A percentile compares a stretch with the other conserved stretches of the same genome.
These are phyloP conservation scores for Carapus acus DNA, from an alignment of 2,797 vertebrate genomes.

Conservation along the genomic window DNA sequence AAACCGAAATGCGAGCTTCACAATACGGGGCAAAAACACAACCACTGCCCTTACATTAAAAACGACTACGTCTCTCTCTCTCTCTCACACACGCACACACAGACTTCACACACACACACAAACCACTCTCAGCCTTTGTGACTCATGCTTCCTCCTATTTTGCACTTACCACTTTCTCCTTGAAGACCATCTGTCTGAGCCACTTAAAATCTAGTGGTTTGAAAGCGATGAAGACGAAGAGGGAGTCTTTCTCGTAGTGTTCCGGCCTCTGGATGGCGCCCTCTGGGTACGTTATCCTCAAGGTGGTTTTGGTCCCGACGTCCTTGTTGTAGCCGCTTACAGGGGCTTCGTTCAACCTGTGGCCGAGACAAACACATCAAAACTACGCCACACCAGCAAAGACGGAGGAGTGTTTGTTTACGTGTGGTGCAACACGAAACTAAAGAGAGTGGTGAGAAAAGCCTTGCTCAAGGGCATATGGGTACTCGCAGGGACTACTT, in stretches of 20 bases:
- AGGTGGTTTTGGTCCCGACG: constrained; percentile 92
- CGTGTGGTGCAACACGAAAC: too few relatives aligned
- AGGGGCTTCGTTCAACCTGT: constrained; percentile 91
- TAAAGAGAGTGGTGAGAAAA: too few relatives aligned
- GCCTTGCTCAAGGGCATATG: too few relatives aligned
- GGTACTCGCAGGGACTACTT: too few relatives aligned
- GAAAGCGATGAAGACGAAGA: constrained; percentile 95
- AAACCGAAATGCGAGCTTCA: too few relatives aligned
- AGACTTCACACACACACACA: neutral
- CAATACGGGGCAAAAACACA: too few relatives aligned
- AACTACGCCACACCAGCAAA: too few relatives aligned
- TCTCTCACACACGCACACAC: neutral
- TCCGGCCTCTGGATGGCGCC: constrained; percentile 91
- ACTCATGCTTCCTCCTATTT: neutral
- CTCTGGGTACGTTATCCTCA: constrained; percentile 97
- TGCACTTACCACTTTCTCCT: constrained; percentile 88
- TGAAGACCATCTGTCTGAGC: constrained; percentile 93
- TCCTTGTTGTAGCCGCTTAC: constrained; percentile 86
- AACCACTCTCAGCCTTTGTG: too few relatives aligned
- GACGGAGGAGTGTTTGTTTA: too few relatives aligned
- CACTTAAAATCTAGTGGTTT: constrained; percentile 97
- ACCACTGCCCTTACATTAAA: too few relatives aligned
- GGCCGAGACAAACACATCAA: too few relatives aligned
- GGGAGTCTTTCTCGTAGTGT: constrained; percentile 87
- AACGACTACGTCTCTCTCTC: too few relatives aligned